Evolutionary conservation across 1,140 invertebrate species (phyloP).

Genomic region (Bombus sylvicola): DNA sequence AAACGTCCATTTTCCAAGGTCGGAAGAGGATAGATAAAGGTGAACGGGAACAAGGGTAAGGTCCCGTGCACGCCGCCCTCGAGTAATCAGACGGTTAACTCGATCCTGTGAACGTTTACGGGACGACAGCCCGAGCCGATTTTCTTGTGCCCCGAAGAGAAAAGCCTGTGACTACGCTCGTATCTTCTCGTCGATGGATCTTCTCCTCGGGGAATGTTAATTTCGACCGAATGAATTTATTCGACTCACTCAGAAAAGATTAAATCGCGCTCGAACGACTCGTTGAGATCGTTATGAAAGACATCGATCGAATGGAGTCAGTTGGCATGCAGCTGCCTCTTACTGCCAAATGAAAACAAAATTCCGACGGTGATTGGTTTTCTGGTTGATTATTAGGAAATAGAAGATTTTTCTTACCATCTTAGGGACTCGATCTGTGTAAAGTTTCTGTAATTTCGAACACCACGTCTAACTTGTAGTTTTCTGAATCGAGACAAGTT

Average conservation of each 20-base stretch:
- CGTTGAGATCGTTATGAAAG: neutral
- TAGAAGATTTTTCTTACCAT: too few relatives aligned
- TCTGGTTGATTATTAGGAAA: too few relatives aligned
- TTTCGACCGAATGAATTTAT: conserved; percentile 24
- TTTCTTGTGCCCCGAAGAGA: conserved; percentile 47
- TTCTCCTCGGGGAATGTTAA: conserved; percentile 8
- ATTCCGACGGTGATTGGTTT: neutral
- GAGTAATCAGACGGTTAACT: conserved; percentile 63
- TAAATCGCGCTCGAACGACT: neutral
- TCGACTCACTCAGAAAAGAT: conserved; percentile 23
- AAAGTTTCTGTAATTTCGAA: too few relatives aligned
- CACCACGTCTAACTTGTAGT: too few relatives aligned
- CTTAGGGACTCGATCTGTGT: too few relatives aligned
- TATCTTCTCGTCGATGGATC: too few relatives aligned
- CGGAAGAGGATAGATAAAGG: neutral
- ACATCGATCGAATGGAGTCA: neutral
- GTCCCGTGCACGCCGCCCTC: conserved; percentile 41
- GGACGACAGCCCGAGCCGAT: conserved; percentile 42
- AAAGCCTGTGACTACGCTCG: conserved; percentile 15
- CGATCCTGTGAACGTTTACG: conserved; percentile 49
- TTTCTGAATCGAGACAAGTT: neutral
- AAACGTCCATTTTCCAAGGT: conserved; percentile 64
- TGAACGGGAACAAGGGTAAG: conserved; percentile 49
- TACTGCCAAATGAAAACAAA: neutral
- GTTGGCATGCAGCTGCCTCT: neutral